Evolutionary conservation across 2,888 invertebrate species (phyloP), one percentile per base, ranked within the genome.

Genomic region (Sicus ferrugineus): DNA sequence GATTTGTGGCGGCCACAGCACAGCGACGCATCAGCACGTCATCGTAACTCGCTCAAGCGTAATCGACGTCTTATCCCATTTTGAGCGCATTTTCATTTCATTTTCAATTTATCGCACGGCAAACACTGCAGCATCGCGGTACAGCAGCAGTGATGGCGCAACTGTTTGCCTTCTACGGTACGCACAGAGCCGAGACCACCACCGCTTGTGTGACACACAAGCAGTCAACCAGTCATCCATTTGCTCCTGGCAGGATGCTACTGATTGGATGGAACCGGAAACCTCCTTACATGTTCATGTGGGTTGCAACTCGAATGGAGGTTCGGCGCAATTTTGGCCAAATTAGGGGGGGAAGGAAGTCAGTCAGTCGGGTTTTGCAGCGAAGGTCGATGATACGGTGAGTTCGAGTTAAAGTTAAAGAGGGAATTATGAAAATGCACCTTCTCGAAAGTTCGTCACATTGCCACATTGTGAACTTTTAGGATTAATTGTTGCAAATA

Each of bases 31-130:
- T 48, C 50, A 48, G 21, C 50, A 50, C 48, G 21, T 64, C 64
- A 48, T 48, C 50, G 26, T 64, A 50, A 28, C 16, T 64, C 52
- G 30, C 31, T 64, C 64, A 48, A 64, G 64, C 64, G 50, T 48
- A 64, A 64, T 64, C 50, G 64, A 64, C 64, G 50, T 50, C 50
- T 64, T 64, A 64, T 28, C 31, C 59, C n/a, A 50, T 64, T 64
- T 64, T 64, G n/a, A 50, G 50, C 50, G 50, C 48, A 61, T 38
- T 61, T 38, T 34, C 61, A 61, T 38, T 61, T 64, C 28, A 64
- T 64, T 64, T 61, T 64, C 50, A 64, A 50, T 64, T 64, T 64
- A 21, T 64, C 63, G 50, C 48, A 48, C 31, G 50, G 50, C 28
- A 50, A 64, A 64, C 50, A 19, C 21, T 31, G 31, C 19, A 19